Base-by-base conservation (phyloP, 2,888 invertebrate species). In the Panopea generosa region DNA sequence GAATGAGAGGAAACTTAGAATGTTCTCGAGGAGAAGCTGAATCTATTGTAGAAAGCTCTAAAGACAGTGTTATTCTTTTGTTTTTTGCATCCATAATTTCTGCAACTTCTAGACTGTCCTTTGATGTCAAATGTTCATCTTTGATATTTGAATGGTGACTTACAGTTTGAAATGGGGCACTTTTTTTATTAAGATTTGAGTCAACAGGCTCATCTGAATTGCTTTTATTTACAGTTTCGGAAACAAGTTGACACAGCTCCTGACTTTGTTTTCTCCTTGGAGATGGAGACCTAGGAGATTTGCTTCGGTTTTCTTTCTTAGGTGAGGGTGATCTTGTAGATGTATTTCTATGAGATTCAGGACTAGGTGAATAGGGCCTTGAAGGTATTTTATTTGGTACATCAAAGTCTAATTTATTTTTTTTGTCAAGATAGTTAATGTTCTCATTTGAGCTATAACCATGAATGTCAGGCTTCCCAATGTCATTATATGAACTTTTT, bases 41-140 rank as follows among this genome's bases (percentile, higher is more conserved):
- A 26, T 66, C 67, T 43, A 56, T 38, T 26, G 33, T 50, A 29
- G 59, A 50, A n/a, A 52, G 18, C 9, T 33, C 29, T 38, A 47
- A n/a, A 20, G 27, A n/a, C n/a, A n/a, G 9, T 11, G 18, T 4
- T 16, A 56, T 22, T 11, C 63, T 57, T 9, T 57, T 29, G 33
- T 11, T 7, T 45, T 63, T 78, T 45, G 57, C 60, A 24, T 50
- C 47, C 73, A 87, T 70, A 24, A 89, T 89, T 68, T 87, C 86
- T 26, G 83, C 88, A n/a, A 88, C 83, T 70, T 89, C 89, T 6
- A 87, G 16, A 65, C 87, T 89, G 59, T 86, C 83, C 27, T 57
- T 77, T 11, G 82, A 84, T 29, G 24, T 26, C 7, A 43, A 18
- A 2, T 29, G 14, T 43, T 65, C 45, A 20, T 52, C 11, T 7